A percentile compares a stretch with the other conserved stretches of the same genome.
Evolutionary conservation across 2,888 invertebrate genomes (phyloP).

Genomic region (Apodemia mormo): DNA sequence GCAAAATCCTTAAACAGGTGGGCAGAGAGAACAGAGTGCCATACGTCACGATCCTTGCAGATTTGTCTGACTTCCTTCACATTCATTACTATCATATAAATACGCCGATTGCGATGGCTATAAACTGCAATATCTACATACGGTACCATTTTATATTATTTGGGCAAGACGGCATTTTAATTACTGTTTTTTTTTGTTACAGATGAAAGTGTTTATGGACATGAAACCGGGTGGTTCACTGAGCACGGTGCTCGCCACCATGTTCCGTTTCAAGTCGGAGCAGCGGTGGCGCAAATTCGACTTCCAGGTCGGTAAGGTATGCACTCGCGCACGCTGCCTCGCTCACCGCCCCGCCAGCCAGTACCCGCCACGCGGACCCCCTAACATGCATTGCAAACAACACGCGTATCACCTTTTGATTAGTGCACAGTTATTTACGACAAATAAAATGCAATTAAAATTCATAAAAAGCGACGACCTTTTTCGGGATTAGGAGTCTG

Average conservation of each 20-base stretch:
- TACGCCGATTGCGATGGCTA: no score
- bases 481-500: neutral
- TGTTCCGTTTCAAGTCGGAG: conserved; percentile 97
- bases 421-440: conserved; percentile 21
- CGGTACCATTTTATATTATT: no score
- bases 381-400: conserved; percentile 26
- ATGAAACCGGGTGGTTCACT: conserved; percentile 96
- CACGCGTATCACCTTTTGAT: conserved; percentile 34
- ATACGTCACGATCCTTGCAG: no score
- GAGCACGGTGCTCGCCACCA: conserved; percentile 95
- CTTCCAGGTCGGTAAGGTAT: conserved; percentile 92
- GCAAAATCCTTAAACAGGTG: no score
- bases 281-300: conserved; percentile 98
- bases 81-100: no score
- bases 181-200: conserved; percentile 33
- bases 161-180: no score
- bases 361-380: conserved; percentile 33
- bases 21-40: no score
- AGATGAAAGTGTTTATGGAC: conserved; percentile 98
- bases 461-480: no score
- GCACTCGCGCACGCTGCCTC: conserved; percentile 68
- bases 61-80: no score
- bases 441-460: neutral
- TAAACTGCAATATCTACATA: no score
- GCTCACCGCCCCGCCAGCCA: conserved; percentile 51